Conservation (phyloP, 2,797 vertebrate species). For the Danio aesculapii region DNA sequence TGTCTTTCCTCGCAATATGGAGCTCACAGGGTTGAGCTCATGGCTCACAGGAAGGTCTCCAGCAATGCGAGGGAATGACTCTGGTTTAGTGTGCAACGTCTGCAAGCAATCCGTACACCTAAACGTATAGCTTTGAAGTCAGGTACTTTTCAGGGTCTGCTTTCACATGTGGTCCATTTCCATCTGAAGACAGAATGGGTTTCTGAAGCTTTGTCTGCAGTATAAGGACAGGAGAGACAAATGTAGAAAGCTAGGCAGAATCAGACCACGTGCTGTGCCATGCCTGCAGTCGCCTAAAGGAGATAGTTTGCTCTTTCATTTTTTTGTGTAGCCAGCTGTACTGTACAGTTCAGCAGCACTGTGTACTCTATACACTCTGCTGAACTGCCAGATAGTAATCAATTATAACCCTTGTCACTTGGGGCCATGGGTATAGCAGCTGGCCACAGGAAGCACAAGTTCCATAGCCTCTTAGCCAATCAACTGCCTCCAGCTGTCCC, state of each 20-base stretch:
- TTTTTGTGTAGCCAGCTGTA: constrained; percentile 72
- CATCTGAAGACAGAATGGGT: constrained; percentile 1
- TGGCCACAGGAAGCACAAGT: constrained; percentile 89
- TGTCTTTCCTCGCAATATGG: constrained; percentile 45
- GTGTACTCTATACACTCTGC: constrained; percentile 83
- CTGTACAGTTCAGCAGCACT: constrained; percentile 72
- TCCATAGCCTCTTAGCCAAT: constrained; percentile 85
- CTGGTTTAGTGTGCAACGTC: constrained; percentile 48
- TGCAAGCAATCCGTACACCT: constrained; percentile 52
- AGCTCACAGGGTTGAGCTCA: constrained; percentile 26
- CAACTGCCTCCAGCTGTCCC: constrained; percentile 82
- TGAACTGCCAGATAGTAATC: constrained; percentile 87
- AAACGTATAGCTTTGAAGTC: constrained; percentile 58
- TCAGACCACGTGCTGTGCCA: constrained; percentile 28
- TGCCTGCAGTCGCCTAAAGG: background rate
- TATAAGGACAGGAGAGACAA: constrained; percentile 42
- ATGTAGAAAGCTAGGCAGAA: constrained; percentile 45
- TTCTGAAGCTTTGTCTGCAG: constrained; percentile 30
- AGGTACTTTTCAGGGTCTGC: constrained; percentile 53
- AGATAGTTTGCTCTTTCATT: constrained; percentile 29
- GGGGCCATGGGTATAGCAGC: constrained; percentile 86
- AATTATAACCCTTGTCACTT: constrained; percentile 91
- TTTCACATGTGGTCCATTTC: constrained; percentile 61
- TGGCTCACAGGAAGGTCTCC: constrained; percentile 63
- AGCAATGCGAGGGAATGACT: constrained; percentile 50